Evolutionary conservation across 2,888 invertebrate species (phyloP), one percentile per base, ranked within the genome.

Genomic region (Nezara viridula): DNA sequence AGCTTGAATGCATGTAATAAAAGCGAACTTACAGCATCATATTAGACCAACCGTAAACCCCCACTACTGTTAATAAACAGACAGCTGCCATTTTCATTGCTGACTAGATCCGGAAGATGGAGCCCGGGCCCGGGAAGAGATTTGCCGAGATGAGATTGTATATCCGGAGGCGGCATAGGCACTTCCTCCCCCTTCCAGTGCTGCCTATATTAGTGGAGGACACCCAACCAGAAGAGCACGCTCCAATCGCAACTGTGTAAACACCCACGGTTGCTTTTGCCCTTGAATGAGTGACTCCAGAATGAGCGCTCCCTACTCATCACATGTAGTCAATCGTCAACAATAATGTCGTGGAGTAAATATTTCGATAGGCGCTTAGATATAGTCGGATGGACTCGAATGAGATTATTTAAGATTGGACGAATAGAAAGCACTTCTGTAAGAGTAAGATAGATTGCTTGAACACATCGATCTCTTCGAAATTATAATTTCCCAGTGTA

Each of bases 91-190:
- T 81, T 81, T 81, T 81, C 81, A 81, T 81, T 81, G 81, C 44
- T 47, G 81, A 81, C 81, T 81, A 81, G 81, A 47, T 81, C 81
- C 81, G 81, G 81, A 81, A 81, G 81, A 81, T 47, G 81, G 81
- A 81, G 81, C 24, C 12, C 12, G 44, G 73, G 60, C 60, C n/a
- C 44, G 44, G 81, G 81, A 81, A 47, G 81, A 81, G 81, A 81
- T 81, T 81, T 81, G 81, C 81, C 81, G 44, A 81, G 81, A 81
- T 52, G 86, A 86, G 86, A 55, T 86, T 86, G 86, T 86, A 86
- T 86, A 86, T 86, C 86, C 86, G 86, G 86, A 55, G 86, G 52
- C 55, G 50, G 50, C 86, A 81, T 81, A 47, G 81, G 81, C 24
- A 81, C 81, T 81, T 81, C 81, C 81, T 14, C n/a, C 81, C 44